Percentiles rank a stretch among this genome's conserved stretches.
phyloP scores from a whole-genome alignment of 2,113 vertebrate species.

The Ictalurus furcatus region DNA sequence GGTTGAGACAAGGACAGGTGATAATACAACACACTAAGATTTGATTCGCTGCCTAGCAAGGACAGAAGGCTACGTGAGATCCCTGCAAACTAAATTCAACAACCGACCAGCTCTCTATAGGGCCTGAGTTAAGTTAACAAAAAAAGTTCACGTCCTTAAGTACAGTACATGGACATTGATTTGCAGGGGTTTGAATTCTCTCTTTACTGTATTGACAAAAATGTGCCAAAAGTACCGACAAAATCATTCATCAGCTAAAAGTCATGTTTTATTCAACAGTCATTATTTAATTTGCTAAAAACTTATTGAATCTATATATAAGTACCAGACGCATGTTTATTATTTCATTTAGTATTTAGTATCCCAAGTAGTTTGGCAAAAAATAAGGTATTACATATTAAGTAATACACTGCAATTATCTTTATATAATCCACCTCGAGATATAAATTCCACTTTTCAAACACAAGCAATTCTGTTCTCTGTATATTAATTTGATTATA shows the following conservation, averaged over 20 bases:
- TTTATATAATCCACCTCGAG: not conserved
- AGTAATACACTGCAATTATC: not conserved
- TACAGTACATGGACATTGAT: not conserved
- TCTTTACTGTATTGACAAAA: no score
- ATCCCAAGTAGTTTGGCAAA: not conserved
- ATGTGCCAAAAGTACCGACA: not conserved
- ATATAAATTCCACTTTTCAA: not conserved
- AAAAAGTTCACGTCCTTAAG: not conserved
- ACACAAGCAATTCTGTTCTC: not conserved
- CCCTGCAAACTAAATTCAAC: not conserved
- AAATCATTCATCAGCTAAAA: not conserved
- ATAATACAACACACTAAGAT: conserved; percentile 64
- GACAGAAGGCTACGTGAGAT: conserved; percentile 13
- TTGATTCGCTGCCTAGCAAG: conserved; percentile 49
- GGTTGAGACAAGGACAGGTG: conserved; percentile 65
- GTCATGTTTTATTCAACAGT: not conserved
- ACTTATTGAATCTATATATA: not conserved
- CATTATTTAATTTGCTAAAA: not conserved
- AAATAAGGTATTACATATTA: not conserved
- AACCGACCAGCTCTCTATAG: not conserved
- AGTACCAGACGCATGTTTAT: not conserved
- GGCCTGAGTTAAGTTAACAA: not conserved
- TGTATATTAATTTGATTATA: not conserved
- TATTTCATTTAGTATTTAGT: not conserved
- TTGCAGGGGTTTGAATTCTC: not conserved